phyloP scores from a whole-genome alignment of 2,113 vertebrate genomes.

The Pomatostomus ruficeps region DNA sequence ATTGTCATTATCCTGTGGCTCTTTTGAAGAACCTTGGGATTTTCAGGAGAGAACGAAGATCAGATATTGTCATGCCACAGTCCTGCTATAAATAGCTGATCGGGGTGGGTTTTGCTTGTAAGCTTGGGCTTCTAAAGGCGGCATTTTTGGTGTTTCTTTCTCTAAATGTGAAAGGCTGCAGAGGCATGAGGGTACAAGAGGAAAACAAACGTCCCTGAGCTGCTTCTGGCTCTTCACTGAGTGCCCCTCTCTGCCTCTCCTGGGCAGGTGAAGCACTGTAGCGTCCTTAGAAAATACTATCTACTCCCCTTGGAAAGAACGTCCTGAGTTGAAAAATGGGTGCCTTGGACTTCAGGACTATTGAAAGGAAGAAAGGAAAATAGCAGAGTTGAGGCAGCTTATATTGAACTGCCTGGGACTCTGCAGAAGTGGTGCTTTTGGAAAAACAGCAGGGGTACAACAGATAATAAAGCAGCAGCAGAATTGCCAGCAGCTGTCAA shows the following conservation, averaged over 20 bases:
- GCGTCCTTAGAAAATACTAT: constrained; percentile 8
- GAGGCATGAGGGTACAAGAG: background rate
- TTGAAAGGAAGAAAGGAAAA: constrained; percentile 26
- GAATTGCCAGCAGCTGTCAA: constrained; percentile 38
- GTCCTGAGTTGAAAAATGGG: constrained; percentile 27
- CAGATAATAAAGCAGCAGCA: constrained; percentile 25
- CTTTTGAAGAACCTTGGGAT: background rate
- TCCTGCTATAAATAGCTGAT: background rate
- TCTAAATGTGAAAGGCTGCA: background rate
- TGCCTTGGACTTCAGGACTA: constrained; percentile 11
- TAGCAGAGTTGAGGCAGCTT: constrained; percentile 37
- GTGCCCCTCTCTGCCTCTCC: background rate
- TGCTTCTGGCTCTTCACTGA: background rate
- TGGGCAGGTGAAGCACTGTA: background rate
- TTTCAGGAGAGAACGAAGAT: background rate
- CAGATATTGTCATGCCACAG: background rate
- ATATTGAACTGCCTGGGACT: background rate
- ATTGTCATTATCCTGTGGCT: background rate
- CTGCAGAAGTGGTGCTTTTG: constrained; percentile 4
- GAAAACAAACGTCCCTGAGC: background rate
- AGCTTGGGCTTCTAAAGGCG: background rate
- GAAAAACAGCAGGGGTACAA: constrained; percentile 11
- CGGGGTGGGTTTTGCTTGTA: background rate
- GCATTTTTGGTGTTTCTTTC: background rate
- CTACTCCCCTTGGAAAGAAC: constrained; percentile 6